phyloP scores from a whole-genome alignment of 2,888 invertebrate genomes.

The Beris morrisii region DNA sequence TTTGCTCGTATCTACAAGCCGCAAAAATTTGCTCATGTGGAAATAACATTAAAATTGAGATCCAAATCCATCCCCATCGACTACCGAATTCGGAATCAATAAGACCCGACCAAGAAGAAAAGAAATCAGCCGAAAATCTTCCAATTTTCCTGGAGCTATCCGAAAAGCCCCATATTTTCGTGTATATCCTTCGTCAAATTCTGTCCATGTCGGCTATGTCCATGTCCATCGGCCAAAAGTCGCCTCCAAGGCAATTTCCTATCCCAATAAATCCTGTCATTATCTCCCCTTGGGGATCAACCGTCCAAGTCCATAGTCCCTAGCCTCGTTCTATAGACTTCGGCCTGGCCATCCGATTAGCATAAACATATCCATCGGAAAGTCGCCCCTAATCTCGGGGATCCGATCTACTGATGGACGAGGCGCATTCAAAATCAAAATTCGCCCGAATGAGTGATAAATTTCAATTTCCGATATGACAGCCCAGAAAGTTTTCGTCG shows the following conservation, averaged over 20 bases:
- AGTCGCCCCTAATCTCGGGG: constrained; percentile 30
- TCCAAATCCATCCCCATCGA: too few species aligned
- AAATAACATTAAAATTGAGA: too few species aligned
- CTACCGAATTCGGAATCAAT: too few species aligned
- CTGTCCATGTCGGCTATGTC: too few species aligned
- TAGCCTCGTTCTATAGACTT: constrained; percentile 4
- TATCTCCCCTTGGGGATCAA: constrained; percentile 9
- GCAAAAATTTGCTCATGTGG: too few species aligned
- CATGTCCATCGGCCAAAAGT: too few species aligned
- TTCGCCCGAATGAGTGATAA: constrained; percentile 33
- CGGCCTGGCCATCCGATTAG: constrained; percentile 24
- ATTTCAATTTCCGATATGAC: constrained; percentile 35
- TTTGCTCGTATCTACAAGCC: too few species aligned
- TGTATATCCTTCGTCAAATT: too few species aligned
- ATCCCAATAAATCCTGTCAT: constrained; percentile 9
- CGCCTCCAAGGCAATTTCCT: constrained; percentile 3
- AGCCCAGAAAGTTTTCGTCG: neutral
- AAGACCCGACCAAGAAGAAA: too few species aligned
- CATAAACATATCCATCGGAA: constrained; percentile 31
- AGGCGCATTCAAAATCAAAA: constrained; percentile 35
- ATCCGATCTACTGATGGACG: constrained; percentile 35
- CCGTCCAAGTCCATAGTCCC: neutral
- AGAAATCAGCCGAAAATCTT: too few species aligned
- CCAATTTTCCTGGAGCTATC: too few species aligned
- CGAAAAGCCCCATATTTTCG: too few species aligned